These are phyloP conservation scores for Sphenodon punctatus DNA, from an alignment of 2,797 vertebrate species.

Conservation along the genomic window DNA sequence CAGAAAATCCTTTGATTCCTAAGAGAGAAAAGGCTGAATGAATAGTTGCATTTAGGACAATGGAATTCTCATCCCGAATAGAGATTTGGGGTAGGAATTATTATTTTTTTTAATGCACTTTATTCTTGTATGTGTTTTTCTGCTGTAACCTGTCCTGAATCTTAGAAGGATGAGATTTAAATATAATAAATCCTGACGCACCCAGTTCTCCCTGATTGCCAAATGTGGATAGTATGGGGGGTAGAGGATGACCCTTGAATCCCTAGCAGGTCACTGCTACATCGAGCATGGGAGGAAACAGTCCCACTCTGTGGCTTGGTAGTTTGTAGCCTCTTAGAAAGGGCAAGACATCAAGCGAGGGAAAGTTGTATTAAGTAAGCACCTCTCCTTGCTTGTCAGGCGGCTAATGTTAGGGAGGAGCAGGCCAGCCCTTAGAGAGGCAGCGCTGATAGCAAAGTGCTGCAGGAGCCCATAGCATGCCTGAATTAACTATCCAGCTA, in stretches of 20 bases:
- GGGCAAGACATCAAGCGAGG: too few relatives aligned
- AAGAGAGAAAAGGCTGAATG: conserved; percentile 11
- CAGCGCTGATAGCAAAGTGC: neutral
- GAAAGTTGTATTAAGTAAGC: too few relatives aligned
- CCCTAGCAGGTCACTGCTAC: neutral
- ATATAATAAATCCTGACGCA: too few relatives aligned
- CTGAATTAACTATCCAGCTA: neutral
- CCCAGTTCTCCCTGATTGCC: too few relatives aligned
- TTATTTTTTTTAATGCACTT: too few relatives aligned
- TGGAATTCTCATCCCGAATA: neutral
- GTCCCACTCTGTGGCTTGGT: neutral
- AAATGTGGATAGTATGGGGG: too few relatives aligned
- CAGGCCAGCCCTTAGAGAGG: too few relatives aligned
- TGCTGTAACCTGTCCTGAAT: too few relatives aligned
- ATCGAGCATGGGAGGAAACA: neutral
- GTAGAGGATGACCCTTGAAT: too few relatives aligned
- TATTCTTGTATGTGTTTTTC: too few relatives aligned
- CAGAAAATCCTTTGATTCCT: conserved; percentile 92
- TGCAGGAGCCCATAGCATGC: neutral
- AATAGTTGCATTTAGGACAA: neutral
- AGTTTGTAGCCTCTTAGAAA: neutral
- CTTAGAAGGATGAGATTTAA: too few relatives aligned
- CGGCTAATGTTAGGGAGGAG: neutral
- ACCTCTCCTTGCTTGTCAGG: neutral
- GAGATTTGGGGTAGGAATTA: too few relatives aligned